Base-by-base conservation (phyloP, 2,888 invertebrate genomes). In the Actias luna region DNA sequence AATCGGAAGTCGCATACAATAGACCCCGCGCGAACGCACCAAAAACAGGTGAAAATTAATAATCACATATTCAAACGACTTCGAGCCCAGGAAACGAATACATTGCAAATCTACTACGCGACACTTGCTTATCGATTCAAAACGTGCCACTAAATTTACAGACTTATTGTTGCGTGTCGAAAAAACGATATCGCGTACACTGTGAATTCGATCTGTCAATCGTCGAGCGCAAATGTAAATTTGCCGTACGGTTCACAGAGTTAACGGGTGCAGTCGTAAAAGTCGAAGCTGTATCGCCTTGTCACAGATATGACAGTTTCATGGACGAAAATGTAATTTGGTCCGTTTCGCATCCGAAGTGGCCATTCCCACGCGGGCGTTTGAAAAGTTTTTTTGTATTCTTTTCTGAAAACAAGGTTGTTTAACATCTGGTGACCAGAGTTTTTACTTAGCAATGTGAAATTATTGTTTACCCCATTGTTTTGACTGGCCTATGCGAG, bases 21-120 rank as follows among this genome's bases (percentile, higher is more conserved):
- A 57, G 46, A 57, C 60, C 60, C 12, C 29, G n/a, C n/a, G n/a
- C 31, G 29, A 60, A 66, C 36, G 58, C 66, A 62, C 65, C 65
- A 50, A 68, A 55, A 64, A 68, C 71, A 72, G 73, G 71, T 72
- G 72, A 50, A 68, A 68, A 67, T 67, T 66, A 64, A 33, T 65
- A 65, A 71, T 72, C 65, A 65, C 64, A 66, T 27, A 69, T 72
- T 74, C 69, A 65, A 62, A 58, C 42, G 64, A 65, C 42, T 60
- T 60, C 50, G 27, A 63, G 61, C 65, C 69, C 72, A 72, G 75
- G 74, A 77, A 74, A 68, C 59, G 7, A 65, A 61, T 68, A 69
- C 65, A 61, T 72, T 73, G 71, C 71, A 69, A 74, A 75, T 73
- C 52, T 58, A 62, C 62, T 58, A 50, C 58, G 59, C 50, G 50